These are phyloP conservation scores for Salvelinus namaycush DNA, from an alignment of 2,113 vertebrate species.

Conservation along the genomic window DNA sequence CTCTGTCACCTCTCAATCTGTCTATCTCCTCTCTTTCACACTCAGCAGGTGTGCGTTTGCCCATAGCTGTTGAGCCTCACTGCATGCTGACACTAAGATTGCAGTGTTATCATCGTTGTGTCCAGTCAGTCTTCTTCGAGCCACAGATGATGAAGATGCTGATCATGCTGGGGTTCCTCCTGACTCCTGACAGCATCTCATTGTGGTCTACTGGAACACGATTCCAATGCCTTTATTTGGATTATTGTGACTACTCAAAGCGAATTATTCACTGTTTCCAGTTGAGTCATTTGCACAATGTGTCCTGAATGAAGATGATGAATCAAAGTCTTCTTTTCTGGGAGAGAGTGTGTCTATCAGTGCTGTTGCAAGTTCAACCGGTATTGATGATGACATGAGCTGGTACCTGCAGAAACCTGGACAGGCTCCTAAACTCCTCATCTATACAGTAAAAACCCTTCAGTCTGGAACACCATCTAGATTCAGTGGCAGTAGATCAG, in stretches of 20 bases:
- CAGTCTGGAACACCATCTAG: conserved; percentile 33
- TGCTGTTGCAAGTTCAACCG: conserved; percentile 28
- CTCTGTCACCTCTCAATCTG: too few relatives aligned
- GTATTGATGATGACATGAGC: conserved; percentile 8
- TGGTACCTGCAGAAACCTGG: conserved; percentile 66
- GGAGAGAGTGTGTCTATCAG: conserved; percentile 41
- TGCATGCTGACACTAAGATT: conserved; percentile 22
- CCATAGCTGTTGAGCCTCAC: conserved; percentile 17
- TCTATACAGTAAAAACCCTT: rapidly evolving
- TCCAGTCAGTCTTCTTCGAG: neutral
- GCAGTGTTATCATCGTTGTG: too few relatives aligned
- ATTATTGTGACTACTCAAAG: neutral
- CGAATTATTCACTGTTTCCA: neutral
- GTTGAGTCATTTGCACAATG: conserved; percentile 31
- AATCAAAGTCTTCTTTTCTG: conserved; percentile 38
- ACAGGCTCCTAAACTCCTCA: conserved; percentile 58
- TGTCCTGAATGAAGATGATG: conserved; percentile 43
- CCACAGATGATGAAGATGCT: conserved; percentile 31
- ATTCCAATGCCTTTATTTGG: neutral
- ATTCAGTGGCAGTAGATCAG: conserved; percentile 59
- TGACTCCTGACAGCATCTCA: conserved; percentile 10
- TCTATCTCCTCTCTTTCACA: too few relatives aligned
- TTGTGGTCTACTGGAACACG: neutral
- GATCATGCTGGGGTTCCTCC: conserved; percentile 19
- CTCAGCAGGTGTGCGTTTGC: too few relatives aligned